phyloP scores from a whole-genome alignment of 2,797 vertebrate genomes.

The Morelia viridis region DNA sequence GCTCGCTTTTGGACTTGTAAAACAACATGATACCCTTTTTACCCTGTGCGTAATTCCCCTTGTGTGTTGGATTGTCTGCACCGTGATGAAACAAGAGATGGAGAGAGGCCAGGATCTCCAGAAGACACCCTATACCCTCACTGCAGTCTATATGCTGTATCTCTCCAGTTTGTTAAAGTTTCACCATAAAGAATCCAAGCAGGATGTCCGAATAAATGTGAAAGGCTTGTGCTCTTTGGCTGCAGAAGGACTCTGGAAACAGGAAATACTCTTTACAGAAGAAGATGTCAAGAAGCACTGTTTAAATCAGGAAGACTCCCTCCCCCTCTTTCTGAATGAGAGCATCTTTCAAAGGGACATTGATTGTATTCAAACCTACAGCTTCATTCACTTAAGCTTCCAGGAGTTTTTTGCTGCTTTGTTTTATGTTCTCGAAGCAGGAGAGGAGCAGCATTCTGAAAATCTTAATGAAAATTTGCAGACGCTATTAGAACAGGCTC shows the following conservation, averaged over 20 bases:
- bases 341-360: constrained; percentile 15
- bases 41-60: constrained; percentile 58
- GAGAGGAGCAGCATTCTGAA: neutral
- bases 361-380: constrained; percentile 41
- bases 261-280: constrained; percentile 64
- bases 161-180: constrained; percentile 50
- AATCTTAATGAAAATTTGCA: neutral
- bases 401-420: constrained; percentile 67
- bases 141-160: constrained; percentile 49
- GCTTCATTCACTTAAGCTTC: constrained; percentile 67
- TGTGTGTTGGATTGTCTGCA: constrained; percentile 60
- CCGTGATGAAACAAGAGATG: constrained; percentile 15
- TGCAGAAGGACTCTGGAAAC: constrained; percentile 46
- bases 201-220: constrained; percentile 33
- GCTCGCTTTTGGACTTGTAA: constrained; percentile 38
- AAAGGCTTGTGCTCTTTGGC: constrained; percentile 62
- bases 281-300: constrained; percentile 51
- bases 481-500: neutral
- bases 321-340: constrained; percentile 59
- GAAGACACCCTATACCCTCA: constrained; percentile 35
- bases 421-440: neutral
- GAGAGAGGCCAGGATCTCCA: constrained; percentile 17
- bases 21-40: constrained; percentile 34
- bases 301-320: constrained; percentile 49
- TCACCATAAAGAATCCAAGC: rapidly evolving